Evolutionary conservation across 2,888 invertebrate genomes (phyloP).

Genomic region (Alentia gelatinosa): DNA sequence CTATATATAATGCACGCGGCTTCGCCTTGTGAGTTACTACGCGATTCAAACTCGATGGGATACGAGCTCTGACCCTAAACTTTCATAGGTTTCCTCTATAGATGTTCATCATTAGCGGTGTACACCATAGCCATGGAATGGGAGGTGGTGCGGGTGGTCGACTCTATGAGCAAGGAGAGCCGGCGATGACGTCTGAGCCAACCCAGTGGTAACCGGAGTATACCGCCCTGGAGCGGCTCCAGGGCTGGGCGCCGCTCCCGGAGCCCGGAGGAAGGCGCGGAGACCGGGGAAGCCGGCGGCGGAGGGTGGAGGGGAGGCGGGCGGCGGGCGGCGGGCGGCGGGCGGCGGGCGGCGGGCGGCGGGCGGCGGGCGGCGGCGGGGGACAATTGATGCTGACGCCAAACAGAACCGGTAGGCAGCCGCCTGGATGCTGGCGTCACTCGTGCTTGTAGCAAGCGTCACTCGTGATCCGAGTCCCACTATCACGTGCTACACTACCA

Average conservation of each 20-base stretch:
- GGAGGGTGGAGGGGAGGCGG: neutral
- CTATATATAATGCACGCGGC: no score
- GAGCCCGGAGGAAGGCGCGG: neutral
- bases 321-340: neutral
- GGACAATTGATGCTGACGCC: neutral
- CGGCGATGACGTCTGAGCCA: neutral
- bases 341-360: neutral
- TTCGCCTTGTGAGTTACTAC: no score
- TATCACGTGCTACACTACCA: neutral
- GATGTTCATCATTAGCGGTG: no score
- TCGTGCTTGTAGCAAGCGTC: neutral
- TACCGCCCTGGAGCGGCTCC: no score
- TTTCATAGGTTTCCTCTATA: no score
- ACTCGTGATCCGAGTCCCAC: neutral
- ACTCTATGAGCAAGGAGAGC: neutral
- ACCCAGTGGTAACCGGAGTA: neutral
- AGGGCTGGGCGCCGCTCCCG: neutral
- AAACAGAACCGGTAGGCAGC: neutral
- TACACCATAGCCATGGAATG: no score
- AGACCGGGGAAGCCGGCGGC: neutral
- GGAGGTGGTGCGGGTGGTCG: neutral
- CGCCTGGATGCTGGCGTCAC: neutral
- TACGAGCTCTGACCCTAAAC: no score
- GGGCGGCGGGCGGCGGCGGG: neutral
- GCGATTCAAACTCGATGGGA: no score